Conservation (phyloP, 2,113 vertebrate species). For the Sylvietta virens region DNA sequence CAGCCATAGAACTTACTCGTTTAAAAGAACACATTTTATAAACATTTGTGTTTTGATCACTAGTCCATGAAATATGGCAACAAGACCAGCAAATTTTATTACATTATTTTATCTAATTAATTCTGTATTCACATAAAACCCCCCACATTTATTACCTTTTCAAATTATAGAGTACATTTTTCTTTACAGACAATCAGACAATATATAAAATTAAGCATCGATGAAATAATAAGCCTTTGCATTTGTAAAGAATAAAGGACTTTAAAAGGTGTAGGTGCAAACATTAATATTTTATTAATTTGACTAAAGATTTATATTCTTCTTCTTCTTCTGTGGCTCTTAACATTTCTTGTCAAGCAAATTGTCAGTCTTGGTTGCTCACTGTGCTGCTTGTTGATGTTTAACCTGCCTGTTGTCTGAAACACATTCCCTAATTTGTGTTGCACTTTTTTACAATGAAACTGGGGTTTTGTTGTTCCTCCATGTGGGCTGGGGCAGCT, state of each 20-base stretch:
- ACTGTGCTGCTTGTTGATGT: not conserved
- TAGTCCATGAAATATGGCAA: not conserved
- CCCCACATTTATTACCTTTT: slow-evolving; percentile 40
- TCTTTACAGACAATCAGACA: slow-evolving; percentile 42
- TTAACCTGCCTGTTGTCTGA: not conserved
- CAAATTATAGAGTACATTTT: slow-evolving; percentile 35
- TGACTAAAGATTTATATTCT: not conserved
- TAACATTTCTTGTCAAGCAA: not conserved
- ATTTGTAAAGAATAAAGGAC: slow-evolving; percentile 21
- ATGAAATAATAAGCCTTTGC: slow-evolving; percentile 45
- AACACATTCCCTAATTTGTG: not conserved
- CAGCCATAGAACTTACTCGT: not conserved
- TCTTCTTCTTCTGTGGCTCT: not conserved
- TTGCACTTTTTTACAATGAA: not conserved
- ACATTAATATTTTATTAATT: not conserved
- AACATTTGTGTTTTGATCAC: not conserved
- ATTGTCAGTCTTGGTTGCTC: slow-evolving; percentile 4
- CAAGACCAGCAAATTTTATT: slow-evolving; percentile 21
- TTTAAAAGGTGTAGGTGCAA: slow-evolving; percentile 1
- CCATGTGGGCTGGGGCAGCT: not conserved
- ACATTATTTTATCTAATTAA: not conserved
- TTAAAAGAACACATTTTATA: not conserved
- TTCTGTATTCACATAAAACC: not conserved
- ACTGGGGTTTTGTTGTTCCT: not conserved
- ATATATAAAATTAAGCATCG: slow-evolving; percentile 52